phyloP scores from a whole-genome alignment of 2,797 vertebrate species.

The Mycteria americana region DNA sequence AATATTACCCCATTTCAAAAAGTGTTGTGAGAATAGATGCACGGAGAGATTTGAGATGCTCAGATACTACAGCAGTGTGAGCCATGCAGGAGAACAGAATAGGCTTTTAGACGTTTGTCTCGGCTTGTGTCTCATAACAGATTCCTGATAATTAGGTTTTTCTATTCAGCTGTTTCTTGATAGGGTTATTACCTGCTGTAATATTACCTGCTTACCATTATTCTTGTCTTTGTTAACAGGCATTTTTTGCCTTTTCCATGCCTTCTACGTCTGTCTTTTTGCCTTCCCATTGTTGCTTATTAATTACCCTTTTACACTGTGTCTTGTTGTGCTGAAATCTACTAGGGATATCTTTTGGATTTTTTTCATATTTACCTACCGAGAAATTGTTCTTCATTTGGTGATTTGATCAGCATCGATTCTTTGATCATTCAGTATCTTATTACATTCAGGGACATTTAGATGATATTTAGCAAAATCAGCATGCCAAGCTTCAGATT shows the following conservation, averaged over 20 bases:
- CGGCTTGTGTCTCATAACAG: background rate
- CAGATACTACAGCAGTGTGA: background rate
- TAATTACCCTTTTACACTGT: background rate
- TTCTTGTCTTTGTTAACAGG: background rate
- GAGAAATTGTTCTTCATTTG: background rate
- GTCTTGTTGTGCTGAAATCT: background rate
- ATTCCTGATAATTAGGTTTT: background rate
- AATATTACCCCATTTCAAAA: background rate
- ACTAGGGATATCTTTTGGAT: background rate
- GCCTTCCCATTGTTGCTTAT: background rate
- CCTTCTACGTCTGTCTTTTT: background rate
- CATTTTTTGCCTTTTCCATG: background rate
- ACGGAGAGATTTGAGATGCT: background rate
- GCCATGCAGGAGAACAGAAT: background rate
- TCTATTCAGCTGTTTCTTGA: background rate
- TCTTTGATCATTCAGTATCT: background rate
- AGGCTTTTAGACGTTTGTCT: background rate
- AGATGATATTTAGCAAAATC: background rate
- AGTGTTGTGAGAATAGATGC: background rate
- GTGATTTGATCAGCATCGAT: background rate
- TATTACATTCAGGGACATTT: background rate
- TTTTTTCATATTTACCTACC: background rate
- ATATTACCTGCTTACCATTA: no score
- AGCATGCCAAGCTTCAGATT: background rate
- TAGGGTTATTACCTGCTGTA: background rate